Evolutionary conservation across 2,888 invertebrate species (phyloP).

Genomic region (Muschampia plurimacula): DNA sequence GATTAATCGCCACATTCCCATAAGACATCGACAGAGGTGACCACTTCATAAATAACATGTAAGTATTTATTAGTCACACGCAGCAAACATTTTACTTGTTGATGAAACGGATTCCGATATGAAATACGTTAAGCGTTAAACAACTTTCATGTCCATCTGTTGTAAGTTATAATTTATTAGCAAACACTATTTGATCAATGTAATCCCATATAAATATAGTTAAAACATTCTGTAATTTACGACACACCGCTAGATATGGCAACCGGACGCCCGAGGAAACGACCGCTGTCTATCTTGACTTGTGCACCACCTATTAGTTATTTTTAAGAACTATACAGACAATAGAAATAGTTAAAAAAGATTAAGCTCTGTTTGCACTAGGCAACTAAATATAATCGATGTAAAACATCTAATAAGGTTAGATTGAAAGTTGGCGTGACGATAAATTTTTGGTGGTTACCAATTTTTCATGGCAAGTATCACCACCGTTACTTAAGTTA

Average conservation of each 20-base stretch:
- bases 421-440: too few species aligned
- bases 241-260: conserved; percentile 26
- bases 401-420: too few species aligned
- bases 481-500: too few species aligned
- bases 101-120: conserved; percentile 38
- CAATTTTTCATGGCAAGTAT: too few species aligned
- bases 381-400: too few species aligned
- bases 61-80: conserved; percentile 33
- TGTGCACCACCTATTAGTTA: conserved; percentile 35
- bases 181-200: conserved; percentile 35
- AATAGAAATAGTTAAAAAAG: background rate
- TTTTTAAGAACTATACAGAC: conserved; percentile 27
- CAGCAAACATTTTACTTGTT: conserved; percentile 31
- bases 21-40: conserved; percentile 14
- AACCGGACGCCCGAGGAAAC: conserved; percentile 35
- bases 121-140: conserved; percentile 31
- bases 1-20: conserved; percentile 18
- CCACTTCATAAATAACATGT: conserved; percentile 26
- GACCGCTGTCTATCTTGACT: conserved; percentile 30
- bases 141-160: conserved; percentile 34
- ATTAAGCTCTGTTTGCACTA: too few species aligned
- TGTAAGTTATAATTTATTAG: conserved; percentile 34
- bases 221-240: conserved; percentile 31
- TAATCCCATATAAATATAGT: conserved; percentile 29
- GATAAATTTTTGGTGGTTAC: too few species aligned